phyloP scores from a whole-genome alignment of 2,888 invertebrate genomes.

The Acanthacorydalis orientalis region DNA sequence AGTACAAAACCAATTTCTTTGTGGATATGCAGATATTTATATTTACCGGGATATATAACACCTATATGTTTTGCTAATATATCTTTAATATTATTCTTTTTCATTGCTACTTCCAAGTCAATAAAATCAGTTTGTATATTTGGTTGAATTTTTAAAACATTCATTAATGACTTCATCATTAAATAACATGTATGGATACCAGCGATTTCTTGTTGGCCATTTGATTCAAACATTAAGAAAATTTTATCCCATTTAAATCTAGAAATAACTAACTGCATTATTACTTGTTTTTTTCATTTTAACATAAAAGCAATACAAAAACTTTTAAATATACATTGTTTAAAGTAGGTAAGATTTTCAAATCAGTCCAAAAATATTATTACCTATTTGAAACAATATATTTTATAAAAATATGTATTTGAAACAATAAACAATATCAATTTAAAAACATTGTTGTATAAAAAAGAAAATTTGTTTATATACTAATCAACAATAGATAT shows the following conservation, averaged over 20 bases:
- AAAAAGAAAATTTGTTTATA: too few species aligned
- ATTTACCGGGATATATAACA: conserved; percentile 50
- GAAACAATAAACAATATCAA: too few species aligned
- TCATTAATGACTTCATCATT: conserved; percentile 55
- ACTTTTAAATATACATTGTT: too few species aligned
- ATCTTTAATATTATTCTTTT: conserved; percentile 35
- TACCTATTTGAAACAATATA: too few species aligned
- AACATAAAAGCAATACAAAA: too few species aligned
- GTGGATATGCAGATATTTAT: neutral
- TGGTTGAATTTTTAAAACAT: conserved; percentile 29
- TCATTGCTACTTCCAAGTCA: conserved; percentile 34
- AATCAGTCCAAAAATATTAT: too few species aligned
- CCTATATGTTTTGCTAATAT: conserved; percentile 48
- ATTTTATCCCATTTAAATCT: conserved; percentile 59
- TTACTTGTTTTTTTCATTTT: too few species aligned
- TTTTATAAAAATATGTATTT: too few species aligned
- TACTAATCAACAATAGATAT: too few species aligned
- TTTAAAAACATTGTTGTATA: too few species aligned
- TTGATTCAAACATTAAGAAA: conserved; percentile 58
- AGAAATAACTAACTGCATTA: conserved; percentile 14
- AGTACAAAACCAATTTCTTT: neutral
- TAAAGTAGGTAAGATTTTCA: too few species aligned
- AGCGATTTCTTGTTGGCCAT: conserved; percentile 46
- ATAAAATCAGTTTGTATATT: conserved; percentile 35
- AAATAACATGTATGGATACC: conserved; percentile 62